A percentile compares a stretch with the other conserved stretches of the same genome.
phyloP scores from a whole-genome alignment of 2,113 vertebrate species.

The Podiceps cristatus region DNA sequence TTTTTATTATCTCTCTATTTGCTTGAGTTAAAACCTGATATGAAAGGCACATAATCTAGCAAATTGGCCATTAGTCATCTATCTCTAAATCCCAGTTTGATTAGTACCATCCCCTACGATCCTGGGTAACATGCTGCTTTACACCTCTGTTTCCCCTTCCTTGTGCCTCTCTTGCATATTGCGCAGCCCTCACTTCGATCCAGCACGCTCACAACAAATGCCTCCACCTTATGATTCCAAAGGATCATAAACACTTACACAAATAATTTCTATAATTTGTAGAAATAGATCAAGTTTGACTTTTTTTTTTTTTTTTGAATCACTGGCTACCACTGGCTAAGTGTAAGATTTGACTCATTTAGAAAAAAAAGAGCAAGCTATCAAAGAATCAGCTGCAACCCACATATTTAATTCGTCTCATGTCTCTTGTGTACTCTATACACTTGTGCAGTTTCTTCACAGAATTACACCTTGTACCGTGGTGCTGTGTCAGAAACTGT shows the following conservation, averaged over 20 bases:
- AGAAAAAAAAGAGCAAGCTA: not conserved
- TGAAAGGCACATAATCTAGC: not conserved
- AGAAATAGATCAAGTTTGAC: not conserved
- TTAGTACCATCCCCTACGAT: not conserved
- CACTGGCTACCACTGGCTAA: not conserved
- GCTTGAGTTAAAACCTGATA: not conserved
- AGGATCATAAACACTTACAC: not conserved
- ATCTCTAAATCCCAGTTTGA: not conserved
- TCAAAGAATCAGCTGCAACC: not conserved
- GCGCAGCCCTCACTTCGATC: not conserved
- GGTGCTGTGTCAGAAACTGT: not conserved
- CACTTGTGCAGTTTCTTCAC: not conserved
- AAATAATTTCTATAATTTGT: not conserved
- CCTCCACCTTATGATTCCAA: not conserved
- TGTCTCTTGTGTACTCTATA: not conserved
- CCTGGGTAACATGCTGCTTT: not conserved
- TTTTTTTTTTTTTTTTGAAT: not conserved
- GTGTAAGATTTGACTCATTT: not conserved
- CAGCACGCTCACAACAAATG: not conserved
- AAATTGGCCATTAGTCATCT: not conserved
- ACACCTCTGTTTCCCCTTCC: not conserved
- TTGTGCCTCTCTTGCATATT: not conserved
- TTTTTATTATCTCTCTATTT: not conserved
- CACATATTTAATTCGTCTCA: not conserved
- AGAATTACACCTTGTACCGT: not conserved